A percentile compares a stretch with the other conserved stretches of the same genome.
Evolutionary conservation across 2,888 invertebrate genomes (phyloP).

Genomic region (Monoplex corrugatus): DNA sequence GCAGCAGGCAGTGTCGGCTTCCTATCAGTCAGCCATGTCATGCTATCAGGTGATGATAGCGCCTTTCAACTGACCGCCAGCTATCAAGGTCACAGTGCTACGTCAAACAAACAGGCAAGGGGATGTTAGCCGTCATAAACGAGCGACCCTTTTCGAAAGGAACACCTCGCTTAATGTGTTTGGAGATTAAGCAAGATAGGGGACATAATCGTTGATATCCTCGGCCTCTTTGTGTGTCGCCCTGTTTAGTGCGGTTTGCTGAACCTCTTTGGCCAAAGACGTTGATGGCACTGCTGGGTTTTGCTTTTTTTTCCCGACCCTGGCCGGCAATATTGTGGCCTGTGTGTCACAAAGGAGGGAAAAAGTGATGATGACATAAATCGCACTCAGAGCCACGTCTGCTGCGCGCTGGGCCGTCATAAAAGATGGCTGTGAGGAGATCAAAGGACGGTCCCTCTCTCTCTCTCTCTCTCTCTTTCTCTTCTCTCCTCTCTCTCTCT

Average conservation of each 20-base stretch:
- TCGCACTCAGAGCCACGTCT: not conserved
- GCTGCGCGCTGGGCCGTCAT: not conserved
- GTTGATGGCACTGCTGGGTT: too few species aligned
- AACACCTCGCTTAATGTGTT: not conserved
- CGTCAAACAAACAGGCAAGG: not conserved
- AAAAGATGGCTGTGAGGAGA: not conserved
- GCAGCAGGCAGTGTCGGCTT: too few species aligned
- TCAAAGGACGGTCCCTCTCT: not conserved
- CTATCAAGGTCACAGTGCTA: not conserved
- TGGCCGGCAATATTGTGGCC: not conserved
- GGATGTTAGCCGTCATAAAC: not conserved
- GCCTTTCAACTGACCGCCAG: too few species aligned
- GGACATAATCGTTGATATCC: not conserved
- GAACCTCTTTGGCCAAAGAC: not conserved
- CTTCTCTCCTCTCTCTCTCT: not conserved
- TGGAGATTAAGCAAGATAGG: constrained; percentile 11
- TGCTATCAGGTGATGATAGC: too few species aligned
- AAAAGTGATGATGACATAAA: not conserved
- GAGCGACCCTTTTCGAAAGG: not conserved
- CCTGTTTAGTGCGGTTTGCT: not conserved
- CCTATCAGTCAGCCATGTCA: too few species aligned
- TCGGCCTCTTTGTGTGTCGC: not conserved
- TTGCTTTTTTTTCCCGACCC: too few species aligned
- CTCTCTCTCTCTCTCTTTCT: not conserved
- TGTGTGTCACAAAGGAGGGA: not conserved